Conservation (phyloP, 2,888 invertebrate genomes). For the Clivina fossor region DNA sequence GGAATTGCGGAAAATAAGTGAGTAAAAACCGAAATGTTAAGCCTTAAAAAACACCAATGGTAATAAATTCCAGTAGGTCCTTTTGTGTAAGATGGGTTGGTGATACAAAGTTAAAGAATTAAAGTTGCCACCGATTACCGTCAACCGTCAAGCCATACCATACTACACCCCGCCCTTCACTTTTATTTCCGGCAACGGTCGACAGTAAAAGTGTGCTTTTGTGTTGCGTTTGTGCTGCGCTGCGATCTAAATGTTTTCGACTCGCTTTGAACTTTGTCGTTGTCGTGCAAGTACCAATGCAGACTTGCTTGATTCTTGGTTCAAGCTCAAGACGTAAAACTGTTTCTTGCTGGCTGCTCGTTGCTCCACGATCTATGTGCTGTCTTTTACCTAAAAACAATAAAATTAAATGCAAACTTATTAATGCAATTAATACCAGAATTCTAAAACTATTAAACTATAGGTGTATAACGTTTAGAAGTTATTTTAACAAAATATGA, state of each 20-base stretch:
- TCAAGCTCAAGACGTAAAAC: too few relatives aligned
- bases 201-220: conserved; percentile 15
- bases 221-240: too few relatives aligned
- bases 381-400: too few relatives aligned
- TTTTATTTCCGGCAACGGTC: too few relatives aligned
- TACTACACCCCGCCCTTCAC: not conserved
- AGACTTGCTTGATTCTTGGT: not conserved
- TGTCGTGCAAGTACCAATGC: not conserved
- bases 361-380: too few relatives aligned
- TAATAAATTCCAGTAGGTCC: not conserved
- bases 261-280: conserved; percentile 12
- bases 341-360: too few relatives aligned
- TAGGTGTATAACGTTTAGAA: too few relatives aligned
- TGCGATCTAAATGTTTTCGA: conserved; percentile 16
- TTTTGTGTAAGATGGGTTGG: not conserved
- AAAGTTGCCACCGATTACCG: conserved; percentile 1
- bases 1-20: too few relatives aligned
- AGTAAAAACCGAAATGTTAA: not conserved
- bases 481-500: too few relatives aligned
- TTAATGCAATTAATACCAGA: too few relatives aligned
- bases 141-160: not conserved
- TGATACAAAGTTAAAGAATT: conserved; percentile 6
- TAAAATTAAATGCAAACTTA: too few relatives aligned
- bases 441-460: too few relatives aligned
- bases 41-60: not conserved